Conservation (phyloP, 2,888 invertebrate genomes). For the Hofmannophila pseudospretella region DNA sequence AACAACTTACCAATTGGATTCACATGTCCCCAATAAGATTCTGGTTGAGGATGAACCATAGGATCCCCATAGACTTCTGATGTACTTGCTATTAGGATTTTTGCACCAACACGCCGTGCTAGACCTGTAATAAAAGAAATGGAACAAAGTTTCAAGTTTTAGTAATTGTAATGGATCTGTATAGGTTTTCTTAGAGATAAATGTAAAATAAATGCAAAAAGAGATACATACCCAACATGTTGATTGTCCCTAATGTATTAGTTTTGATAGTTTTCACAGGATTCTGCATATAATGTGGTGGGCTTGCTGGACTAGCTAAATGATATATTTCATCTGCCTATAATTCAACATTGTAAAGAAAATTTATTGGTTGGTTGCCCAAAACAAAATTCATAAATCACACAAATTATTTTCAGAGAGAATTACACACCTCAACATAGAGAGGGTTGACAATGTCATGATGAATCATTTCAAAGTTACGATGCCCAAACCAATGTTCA, state of each 20-base stretch:
- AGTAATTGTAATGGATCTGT: too few species aligned
- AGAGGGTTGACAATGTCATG: conserved; percentile 99
- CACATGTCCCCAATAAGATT: conserved; percentile 99
- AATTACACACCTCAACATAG: conserved; percentile 94
- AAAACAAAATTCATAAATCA: too few species aligned
- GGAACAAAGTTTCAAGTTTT: too few species aligned
- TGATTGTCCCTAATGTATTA: conserved; percentile 97
- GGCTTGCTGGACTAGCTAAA: conserved; percentile 98
- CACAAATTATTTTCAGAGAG: too few species aligned
- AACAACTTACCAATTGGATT: conserved; percentile 92
- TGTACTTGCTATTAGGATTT: conserved; percentile 96
- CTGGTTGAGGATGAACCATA: conserved; percentile 97
- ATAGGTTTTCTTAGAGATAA: too few species aligned
- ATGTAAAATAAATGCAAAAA: too few species aligned
- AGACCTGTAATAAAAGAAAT: conserved; percentile 85
- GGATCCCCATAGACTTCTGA: conserved; percentile 99
- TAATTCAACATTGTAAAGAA: conserved; percentile 19
- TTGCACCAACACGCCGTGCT: conserved; percentile 94
- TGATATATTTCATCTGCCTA: conserved; percentile 98
- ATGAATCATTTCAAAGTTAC: conserved; percentile 98
- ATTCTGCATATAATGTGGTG: conserved; percentile 99
- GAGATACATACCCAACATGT: conserved; percentile 89
- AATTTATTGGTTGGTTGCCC: too few species aligned
- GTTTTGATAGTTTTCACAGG: conserved; percentile 99
- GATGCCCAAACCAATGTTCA: conserved; percentile 99